A percentile compares a stretch with the other conserved stretches of the same genome.
Evolutionary conservation across 2,797 vertebrate genomes (phyloP).

Genomic region (Tokudaia tokunoshimensis): DNA sequence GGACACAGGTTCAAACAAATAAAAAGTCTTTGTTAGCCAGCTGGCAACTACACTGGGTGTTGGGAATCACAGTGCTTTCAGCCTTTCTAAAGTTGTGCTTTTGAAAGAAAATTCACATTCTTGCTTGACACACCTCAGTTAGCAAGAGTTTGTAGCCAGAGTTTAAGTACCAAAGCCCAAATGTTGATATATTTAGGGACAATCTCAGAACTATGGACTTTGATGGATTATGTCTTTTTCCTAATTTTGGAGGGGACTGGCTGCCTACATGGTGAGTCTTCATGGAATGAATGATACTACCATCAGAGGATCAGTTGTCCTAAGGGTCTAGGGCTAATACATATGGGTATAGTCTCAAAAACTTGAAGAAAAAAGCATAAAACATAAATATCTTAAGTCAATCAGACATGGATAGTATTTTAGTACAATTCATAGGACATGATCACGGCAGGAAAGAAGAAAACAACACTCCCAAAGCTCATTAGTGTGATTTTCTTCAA

Average conservation of each 20-base stretch:
- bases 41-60: not conserved
- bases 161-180: not conserved
- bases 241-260: too few relatives aligned
- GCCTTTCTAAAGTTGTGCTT: not conserved
- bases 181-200: not conserved
- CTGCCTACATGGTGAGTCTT: not conserved
- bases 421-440: slow-evolving; percentile 6
- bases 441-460: not conserved
- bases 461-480: slow-evolving; percentile 28
- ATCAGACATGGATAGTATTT: not conserved
- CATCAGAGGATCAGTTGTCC: not conserved
- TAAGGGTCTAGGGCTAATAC: not conserved
- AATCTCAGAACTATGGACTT: not conserved
- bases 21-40: not conserved
- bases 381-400: not conserved
- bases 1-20: not conserved
- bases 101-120: not conserved
- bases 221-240: not conserved
- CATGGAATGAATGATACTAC: not conserved
- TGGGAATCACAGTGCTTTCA: not conserved
- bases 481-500: not conserved
- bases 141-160: not conserved
- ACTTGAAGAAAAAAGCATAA: not conserved
- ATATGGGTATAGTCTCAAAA: not conserved
- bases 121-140: not conserved